These are phyloP conservation scores for Staurois parvus DNA, from an alignment of 2,797 vertebrate genomes.

Conservation along the genomic window DNA sequence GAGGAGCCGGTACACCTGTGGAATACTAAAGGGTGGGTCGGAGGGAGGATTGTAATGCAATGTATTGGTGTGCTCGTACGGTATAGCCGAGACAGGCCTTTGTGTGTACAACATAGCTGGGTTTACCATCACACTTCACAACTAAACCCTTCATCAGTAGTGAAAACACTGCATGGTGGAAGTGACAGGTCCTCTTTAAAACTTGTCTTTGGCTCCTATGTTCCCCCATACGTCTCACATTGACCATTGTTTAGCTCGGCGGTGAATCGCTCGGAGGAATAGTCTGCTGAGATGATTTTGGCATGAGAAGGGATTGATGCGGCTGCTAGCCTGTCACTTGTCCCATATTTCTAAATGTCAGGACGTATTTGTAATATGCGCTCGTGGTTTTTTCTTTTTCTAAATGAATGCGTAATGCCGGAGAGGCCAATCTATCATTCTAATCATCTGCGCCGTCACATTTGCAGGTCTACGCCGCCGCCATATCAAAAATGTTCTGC, in stretches of 20 bases:
- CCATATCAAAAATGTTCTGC: neutral
- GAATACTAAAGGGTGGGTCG: too few relatives aligned
- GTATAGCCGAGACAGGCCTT: too few relatives aligned
- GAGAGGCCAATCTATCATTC: slow-evolving; percentile 30
- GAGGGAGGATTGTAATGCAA: too few relatives aligned
- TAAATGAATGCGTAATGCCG: slow-evolving; percentile 39
- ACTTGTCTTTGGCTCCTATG: too few relatives aligned
- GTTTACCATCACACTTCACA: too few relatives aligned
- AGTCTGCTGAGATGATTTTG: slow-evolving; percentile 40
- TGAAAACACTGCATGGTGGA: too few relatives aligned
- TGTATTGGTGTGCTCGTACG: too few relatives aligned
- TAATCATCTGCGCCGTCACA: slow-evolving; percentile 15
- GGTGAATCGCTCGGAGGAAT: slow-evolving; percentile 9
- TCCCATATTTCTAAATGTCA: slow-evolving; percentile 46
- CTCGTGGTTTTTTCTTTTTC: neutral
- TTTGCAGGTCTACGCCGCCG: neutral
- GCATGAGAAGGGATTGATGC: slow-evolving; percentile 39
- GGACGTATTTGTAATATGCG: slow-evolving; percentile 39
- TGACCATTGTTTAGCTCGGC: neutral
- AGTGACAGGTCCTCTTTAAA: too few relatives aligned
- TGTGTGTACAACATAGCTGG: too few relatives aligned
- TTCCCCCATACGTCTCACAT: too few relatives aligned
- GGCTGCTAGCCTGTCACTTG: slow-evolving; percentile 4
- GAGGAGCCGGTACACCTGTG: too few relatives aligned
- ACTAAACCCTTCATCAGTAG: too few relatives aligned